Evolutionary conservation across 2,113 vertebrate species (phyloP).

Genomic region (Halichoeres trimaculatus): DNA sequence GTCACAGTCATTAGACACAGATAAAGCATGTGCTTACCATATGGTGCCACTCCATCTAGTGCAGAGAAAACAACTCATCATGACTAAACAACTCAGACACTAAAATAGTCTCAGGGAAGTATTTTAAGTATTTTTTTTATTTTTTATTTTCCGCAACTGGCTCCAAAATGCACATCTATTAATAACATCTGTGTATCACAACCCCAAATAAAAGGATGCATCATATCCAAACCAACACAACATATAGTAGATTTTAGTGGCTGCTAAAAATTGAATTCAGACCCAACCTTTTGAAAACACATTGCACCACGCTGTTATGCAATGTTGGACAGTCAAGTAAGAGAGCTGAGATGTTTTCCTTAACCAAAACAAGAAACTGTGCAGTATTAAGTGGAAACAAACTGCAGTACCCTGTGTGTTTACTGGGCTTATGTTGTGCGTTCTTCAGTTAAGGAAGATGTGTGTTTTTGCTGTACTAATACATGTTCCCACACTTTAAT

Average conservation of each 20-base stretch:
- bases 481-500: neutral
- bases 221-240: slow-evolving; percentile 1
- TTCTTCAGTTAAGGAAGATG: too few species aligned
- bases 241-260: neutral
- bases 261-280: neutral
- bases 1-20: slow-evolving; percentile 9
- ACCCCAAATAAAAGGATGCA: neutral
- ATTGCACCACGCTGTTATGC: neutral
- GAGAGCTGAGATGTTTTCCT: neutral
- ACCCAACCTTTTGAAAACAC: neutral
- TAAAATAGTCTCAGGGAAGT: neutral
- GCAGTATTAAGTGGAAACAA: neutral
- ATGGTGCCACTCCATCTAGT: neutral
- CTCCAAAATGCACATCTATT: neutral
- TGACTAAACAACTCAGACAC: neutral
- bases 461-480: too few species aligned
- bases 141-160: neutral
- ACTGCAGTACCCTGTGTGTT: too few species aligned
- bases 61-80: neutral
- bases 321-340: neutral
- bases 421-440: neutral
- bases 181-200: too few species aligned
- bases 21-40: neutral
- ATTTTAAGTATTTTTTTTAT: neutral
- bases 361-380: neutral